phyloP scores from a whole-genome alignment of 2,113 vertebrate species.

The Rhinolophus sinicus region DNA sequence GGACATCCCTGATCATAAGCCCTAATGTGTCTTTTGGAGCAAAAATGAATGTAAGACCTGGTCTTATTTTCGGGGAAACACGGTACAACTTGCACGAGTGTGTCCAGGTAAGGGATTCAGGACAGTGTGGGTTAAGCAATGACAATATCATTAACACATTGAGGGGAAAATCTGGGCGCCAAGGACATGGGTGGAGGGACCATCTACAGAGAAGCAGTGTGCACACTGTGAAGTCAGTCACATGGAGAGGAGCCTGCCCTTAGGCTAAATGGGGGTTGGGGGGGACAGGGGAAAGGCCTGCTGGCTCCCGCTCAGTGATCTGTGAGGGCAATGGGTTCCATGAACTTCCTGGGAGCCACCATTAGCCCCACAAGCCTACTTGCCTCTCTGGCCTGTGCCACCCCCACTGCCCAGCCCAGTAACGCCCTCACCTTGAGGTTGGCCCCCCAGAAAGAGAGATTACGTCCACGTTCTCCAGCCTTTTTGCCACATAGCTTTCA shows the following conservation, averaged over 20 bases:
- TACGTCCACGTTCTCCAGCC: not conserved
- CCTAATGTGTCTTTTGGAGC: no score
- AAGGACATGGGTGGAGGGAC: not conserved
- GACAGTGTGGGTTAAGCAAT: not conserved
- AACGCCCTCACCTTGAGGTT: conserved; percentile 56
- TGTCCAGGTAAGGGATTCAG: not conserved
- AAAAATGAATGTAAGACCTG: no score
- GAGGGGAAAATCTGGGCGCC: not conserved
- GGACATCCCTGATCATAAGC: no score
- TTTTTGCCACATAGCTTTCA: not conserved
- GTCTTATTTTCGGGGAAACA: no score
- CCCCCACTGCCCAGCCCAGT: not conserved
- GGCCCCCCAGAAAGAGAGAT: not conserved
- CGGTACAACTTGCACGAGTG: not conserved
- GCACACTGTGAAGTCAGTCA: not conserved
- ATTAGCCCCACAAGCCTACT: not conserved
- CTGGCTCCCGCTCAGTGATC: not conserved
- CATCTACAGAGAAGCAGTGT: not conserved
- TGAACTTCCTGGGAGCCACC: not conserved
- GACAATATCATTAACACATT: not conserved
- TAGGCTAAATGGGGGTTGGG: not conserved
- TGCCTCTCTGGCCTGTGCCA: not conserved
- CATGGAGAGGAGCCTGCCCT: not conserved
- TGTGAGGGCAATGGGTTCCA: not conserved
- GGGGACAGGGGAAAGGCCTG: not conserved